Evolutionary conservation across 1,140 invertebrate species (phyloP).

Genomic region (Homarus americanus): DNA sequence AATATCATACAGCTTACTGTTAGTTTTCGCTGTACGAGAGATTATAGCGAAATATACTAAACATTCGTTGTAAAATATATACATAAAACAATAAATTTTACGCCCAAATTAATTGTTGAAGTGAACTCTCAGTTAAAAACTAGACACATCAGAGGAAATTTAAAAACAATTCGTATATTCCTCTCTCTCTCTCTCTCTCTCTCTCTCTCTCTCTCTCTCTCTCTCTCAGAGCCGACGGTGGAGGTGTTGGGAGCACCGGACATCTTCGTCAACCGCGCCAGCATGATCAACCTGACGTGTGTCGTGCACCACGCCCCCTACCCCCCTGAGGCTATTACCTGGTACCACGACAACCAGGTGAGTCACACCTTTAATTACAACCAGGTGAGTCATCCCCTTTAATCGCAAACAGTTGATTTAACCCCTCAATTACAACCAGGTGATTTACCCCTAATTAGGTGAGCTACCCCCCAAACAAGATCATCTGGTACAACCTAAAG

Average conservation of each 20-base stretch:
- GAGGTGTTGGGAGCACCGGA: slow-evolving; percentile 93
- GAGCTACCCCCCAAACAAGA: not conserved
- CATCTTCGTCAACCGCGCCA: slow-evolving; percentile 92
- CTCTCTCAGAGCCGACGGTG: slow-evolving; percentile 87
- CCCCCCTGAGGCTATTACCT: slow-evolving; percentile 94
- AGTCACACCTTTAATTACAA: not conserved
- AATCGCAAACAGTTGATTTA: too few species aligned
- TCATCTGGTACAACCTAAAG: too few species aligned
- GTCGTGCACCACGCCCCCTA: slow-evolving; percentile 93
- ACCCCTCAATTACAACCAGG: too few species aligned
- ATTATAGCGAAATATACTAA: too few species aligned
- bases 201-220: not conserved
- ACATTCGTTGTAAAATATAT: too few species aligned
- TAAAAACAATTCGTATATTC: not conserved
- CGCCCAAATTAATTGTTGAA: too few species aligned
- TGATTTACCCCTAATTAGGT: slow-evolving; percentile 70
- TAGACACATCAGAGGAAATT: not conserved
- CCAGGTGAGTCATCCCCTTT: not conserved
- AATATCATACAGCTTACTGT: too few species aligned
- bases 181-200: not conserved
- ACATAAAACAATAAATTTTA: too few species aligned
- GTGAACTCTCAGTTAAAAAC: not conserved
- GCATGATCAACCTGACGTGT: slow-evolving; percentile 95
- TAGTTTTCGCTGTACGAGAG: too few species aligned
- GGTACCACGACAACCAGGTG: slow-evolving; percentile 77